Evolutionary conservation across 2,113 vertebrate genomes (phyloP).

Genomic region (Prochilodus magdalenae): DNA sequence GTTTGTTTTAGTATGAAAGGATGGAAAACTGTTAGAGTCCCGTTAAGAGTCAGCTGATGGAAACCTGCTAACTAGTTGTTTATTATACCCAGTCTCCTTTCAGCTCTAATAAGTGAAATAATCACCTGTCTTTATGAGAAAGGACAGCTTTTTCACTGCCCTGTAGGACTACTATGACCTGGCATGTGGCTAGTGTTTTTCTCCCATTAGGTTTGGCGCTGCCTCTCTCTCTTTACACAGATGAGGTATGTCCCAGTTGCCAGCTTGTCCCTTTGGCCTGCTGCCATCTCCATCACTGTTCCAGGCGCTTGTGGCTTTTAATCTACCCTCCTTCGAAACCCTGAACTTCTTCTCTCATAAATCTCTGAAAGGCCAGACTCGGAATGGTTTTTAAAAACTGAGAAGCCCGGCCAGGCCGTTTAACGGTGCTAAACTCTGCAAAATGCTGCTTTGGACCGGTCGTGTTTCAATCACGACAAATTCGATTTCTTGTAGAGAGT

Average conservation of each 20-base stretch:
- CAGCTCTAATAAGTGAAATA: background rate
- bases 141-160: background rate
- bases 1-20: no score
- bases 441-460: conserved; percentile 1
- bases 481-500: background rate
- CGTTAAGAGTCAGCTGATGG: conserved; percentile 30
- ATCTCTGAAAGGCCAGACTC: conserved; percentile 2
- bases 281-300: background rate
- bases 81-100: background rate
- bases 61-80: background rate
- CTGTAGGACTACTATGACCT: background rate
- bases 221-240: conserved; percentile 11
- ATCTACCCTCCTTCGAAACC: conserved; percentile 2
- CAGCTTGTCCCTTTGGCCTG: background rate
- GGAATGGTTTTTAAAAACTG: conserved; percentile 7
- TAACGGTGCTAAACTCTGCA: conserved; percentile 3
- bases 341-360: background rate
- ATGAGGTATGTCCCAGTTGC: conserved; percentile 7
- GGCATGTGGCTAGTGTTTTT: conserved; percentile 4
- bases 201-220: background rate
- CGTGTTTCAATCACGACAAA: background rate
- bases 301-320: conserved; percentile 20
- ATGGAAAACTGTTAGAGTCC: background rate
- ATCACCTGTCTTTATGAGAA: background rate
- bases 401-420: background rate